phyloP scores from a whole-genome alignment of 2,113 vertebrate genomes.

The Pycnonotus jocosus region DNA sequence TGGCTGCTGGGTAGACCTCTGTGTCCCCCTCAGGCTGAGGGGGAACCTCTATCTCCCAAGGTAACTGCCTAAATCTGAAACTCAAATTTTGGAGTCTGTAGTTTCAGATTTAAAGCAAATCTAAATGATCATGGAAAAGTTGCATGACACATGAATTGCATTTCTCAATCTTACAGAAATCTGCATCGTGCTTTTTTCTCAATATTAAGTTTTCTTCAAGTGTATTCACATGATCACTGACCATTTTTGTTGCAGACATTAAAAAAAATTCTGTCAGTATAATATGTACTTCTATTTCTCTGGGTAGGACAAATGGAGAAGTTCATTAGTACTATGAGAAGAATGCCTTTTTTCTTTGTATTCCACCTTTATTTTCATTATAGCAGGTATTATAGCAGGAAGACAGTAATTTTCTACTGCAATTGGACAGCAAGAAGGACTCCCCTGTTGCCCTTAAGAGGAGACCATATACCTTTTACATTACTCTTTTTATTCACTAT shows the following conservation, averaged over 20 bases:
- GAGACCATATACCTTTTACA: background rate
- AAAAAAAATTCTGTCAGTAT: background rate
- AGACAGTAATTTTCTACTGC: background rate
- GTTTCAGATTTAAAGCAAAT: background rate
- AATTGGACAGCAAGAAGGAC: background rate
- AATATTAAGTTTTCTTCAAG: background rate
- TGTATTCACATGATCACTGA: background rate
- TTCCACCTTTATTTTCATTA: background rate
- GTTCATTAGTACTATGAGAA: background rate
- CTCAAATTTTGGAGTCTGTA: background rate
- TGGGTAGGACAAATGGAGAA: background rate
- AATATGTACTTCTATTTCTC: background rate
- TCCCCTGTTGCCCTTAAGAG: background rate
- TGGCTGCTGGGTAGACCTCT: background rate
- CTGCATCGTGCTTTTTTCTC: background rate
- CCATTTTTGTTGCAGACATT: background rate
- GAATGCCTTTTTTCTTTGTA: background rate
- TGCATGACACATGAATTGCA: background rate
- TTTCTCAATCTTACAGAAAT: background rate
- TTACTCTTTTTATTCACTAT: background rate
- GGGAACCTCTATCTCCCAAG: background rate
- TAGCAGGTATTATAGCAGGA: background rate
- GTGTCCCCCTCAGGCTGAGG: rapidly evolving
- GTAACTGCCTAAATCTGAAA: background rate
- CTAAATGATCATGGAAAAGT: background rate